A percentile compares a stretch with the other conserved stretches of the same genome.
Evolutionary conservation across 2,888 invertebrate genomes (phyloP).

Genomic region (Calameuta idolon): DNA sequence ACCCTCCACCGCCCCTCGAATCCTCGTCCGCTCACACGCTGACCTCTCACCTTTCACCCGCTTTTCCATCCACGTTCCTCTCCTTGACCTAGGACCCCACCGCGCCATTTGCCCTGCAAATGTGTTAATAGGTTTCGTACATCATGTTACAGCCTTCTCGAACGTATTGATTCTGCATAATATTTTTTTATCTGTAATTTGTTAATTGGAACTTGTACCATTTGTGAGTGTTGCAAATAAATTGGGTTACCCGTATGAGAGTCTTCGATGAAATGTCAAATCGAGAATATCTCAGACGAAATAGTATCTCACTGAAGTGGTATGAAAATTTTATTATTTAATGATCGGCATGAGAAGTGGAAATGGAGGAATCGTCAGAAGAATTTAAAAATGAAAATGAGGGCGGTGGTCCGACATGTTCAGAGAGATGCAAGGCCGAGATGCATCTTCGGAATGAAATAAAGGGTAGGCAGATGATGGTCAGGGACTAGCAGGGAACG

Average conservation of each 20-base stretch:
- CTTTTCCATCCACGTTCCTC: neutral
- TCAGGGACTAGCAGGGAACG: slow-evolving; percentile 16
- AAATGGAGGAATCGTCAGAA: neutral
- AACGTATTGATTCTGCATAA: neutral
- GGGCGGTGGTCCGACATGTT: slow-evolving; percentile 5
- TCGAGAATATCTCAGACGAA: neutral
- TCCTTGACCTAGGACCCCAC: neutral
- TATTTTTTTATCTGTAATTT: neutral
- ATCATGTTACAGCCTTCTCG: neutral
- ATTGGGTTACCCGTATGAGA: neutral
- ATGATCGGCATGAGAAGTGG: neutral
- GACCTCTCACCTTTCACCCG: neutral
- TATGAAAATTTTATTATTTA: neutral
- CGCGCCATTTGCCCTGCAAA: neutral
- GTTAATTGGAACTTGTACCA: neutral
- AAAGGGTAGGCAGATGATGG: slow-evolving; percentile 32
- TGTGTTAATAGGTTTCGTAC: neutral
- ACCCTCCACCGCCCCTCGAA: neutral
- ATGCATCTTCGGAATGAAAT: slow-evolving; percentile 47
- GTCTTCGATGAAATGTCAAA: neutral
- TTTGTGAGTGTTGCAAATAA: neutral
- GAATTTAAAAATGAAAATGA: neutral
- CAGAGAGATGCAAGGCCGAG: slow-evolving; percentile 41
- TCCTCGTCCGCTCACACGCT: neutral
- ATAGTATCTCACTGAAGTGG: neutral